A percentile compares a stretch with the other conserved stretches of the same genome.
These are phyloP conservation scores for Sebastes iracundus DNA, from an alignment of 2,797 vertebrate genomes.

Conservation along the genomic window DNA sequence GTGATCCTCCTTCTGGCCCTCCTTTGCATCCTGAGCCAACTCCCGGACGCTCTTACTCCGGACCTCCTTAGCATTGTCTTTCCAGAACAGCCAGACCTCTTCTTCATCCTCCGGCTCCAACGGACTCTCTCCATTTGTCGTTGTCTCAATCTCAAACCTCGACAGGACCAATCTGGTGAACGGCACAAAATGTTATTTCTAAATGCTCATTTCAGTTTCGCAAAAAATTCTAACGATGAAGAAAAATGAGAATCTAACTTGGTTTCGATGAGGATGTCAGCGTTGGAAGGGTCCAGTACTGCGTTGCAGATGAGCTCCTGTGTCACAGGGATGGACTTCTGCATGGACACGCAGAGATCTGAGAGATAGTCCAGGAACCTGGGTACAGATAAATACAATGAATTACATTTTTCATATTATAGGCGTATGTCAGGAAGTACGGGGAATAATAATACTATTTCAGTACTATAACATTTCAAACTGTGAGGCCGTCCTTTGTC, in stretches of 20 bases:
- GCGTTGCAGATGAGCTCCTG: slow-evolving; percentile 99
- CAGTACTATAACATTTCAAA: background rate
- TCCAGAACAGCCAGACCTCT: slow-evolving; percentile 99
- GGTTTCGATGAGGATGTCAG: slow-evolving; percentile 98
- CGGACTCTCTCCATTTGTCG: slow-evolving; percentile 86
- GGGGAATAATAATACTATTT: background rate
- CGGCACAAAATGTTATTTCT: background rate
- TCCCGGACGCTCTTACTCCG: slow-evolving; percentile 95
- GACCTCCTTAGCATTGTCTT: slow-evolving; percentile 91
- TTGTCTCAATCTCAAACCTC: slow-evolving; percentile 92
- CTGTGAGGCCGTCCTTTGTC: slow-evolving; percentile 13
- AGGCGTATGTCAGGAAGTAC: background rate
- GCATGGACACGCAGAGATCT: slow-evolving; percentile 98
- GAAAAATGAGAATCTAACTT: slow-evolving; percentile 84
- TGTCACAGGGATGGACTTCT: slow-evolving; percentile 97
- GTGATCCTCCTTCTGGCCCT: slow-evolving; percentile 96
- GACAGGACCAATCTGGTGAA: slow-evolving; percentile 91
- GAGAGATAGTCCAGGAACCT: slow-evolving; percentile 99
- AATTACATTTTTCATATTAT: background rate
- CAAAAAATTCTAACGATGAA: background rate
- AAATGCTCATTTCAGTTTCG: background rate
- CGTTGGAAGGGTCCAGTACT: slow-evolving; percentile 92
- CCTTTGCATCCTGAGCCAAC: slow-evolving; percentile 96
- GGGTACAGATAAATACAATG: slow-evolving; percentile 7
- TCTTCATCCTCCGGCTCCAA: slow-evolving; percentile 95